Conservation (phyloP, 2,797 vertebrate genomes). For the Falco novaeseelandiae region DNA sequence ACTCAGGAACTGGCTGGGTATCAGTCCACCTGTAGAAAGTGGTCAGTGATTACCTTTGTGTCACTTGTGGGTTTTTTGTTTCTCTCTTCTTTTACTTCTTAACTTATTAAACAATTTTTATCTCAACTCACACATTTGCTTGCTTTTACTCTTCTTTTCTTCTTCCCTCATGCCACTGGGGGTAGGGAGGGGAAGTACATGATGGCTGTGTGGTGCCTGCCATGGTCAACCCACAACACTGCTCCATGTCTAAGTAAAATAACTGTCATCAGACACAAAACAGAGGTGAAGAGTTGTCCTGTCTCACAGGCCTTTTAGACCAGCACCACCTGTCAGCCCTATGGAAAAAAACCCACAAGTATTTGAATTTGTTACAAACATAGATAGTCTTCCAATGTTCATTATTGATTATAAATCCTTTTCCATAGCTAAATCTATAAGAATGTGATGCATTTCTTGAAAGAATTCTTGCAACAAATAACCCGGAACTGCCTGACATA, state of each 20-base stretch:
- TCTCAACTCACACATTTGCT: not conserved
- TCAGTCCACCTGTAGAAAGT: not conserved
- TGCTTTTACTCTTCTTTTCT: not conserved
- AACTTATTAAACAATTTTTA: not conserved
- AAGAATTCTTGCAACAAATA: not conserved
- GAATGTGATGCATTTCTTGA: not conserved
- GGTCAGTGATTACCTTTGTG: not conserved
- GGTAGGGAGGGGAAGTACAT: not conserved
- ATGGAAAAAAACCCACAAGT: not conserved
- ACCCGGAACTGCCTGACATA: not conserved
- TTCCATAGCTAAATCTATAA: not conserved
- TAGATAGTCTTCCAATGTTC: not conserved
- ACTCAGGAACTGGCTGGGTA: not conserved
- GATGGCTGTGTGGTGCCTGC: not conserved
- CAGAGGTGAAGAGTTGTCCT: not conserved
- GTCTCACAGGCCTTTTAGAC: not conserved
- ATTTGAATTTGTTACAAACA: not conserved
- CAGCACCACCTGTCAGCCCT: not conserved
- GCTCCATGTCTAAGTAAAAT: not conserved
- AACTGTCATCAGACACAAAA: not conserved
- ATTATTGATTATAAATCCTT: not conserved
- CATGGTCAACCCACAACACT: not conserved
- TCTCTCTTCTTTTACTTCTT: not conserved
- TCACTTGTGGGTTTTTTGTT: not conserved
- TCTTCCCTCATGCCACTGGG: not conserved